Percentiles rank a stretch among this genome's conserved stretches.
Evolutionary conservation across 2,888 invertebrate genomes (phyloP).

Genomic region (Petrolisthes manimaculis): DNA sequence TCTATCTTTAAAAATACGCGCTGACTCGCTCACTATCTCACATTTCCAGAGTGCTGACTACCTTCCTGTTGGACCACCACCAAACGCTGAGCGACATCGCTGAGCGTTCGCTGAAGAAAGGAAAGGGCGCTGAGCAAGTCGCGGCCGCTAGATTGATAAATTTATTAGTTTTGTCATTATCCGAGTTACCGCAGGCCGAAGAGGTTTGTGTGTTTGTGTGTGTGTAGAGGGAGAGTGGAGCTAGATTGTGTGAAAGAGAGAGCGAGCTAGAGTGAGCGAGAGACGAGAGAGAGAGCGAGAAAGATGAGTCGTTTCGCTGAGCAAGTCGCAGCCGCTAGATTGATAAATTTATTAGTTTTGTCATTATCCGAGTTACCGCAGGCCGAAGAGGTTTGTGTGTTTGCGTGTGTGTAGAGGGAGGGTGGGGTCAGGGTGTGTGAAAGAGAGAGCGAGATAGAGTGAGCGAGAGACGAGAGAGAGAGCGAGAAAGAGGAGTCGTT

Average conservation of each 20-base stretch:
- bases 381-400: slow-evolving; percentile 53
- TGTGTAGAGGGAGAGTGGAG: too few species aligned
- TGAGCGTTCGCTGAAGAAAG: slow-evolving; percentile 84
- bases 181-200: slow-evolving; percentile 69
- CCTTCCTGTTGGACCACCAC: slow-evolving; percentile 40
- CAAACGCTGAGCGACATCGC: slow-evolving; percentile 83
- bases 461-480: background rate
- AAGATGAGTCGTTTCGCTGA: too few species aligned
- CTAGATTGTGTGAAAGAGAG: too few species aligned
- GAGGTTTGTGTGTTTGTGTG: slow-evolving; percentile 45
- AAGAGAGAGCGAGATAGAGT: background rate
- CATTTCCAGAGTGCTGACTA: background rate
- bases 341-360: slow-evolving; percentile 84
- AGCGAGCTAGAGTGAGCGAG: background rate
- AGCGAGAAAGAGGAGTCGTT: too few species aligned
- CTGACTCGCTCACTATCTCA: background rate
- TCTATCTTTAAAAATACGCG: too few species aligned
- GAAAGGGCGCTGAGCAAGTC: slow-evolving; percentile 84
- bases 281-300: background rate
- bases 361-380: slow-evolving; percentile 77
- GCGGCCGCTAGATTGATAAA: slow-evolving; percentile 86
- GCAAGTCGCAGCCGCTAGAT: slow-evolving; percentile 83
- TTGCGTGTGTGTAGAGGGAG: too few species aligned
- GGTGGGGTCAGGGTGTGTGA: too few species aligned
- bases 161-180: slow-evolving; percentile 86